Evolutionary conservation across 2,888 invertebrate genomes (phyloP).

Genomic region (Gryllus longicercus): DNA sequence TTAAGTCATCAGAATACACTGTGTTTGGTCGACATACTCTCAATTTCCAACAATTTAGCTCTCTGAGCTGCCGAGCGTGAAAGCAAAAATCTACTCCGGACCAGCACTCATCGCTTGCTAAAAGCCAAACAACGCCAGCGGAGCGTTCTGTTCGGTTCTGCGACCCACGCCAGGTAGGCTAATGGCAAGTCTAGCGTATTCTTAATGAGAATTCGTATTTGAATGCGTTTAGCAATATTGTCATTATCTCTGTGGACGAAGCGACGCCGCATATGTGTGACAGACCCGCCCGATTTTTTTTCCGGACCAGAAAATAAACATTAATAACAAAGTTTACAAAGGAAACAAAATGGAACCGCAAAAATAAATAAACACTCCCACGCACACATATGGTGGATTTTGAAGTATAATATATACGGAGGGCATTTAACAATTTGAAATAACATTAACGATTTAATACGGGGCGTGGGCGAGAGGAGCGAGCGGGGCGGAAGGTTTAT

Average conservation of each 20-base stretch:
- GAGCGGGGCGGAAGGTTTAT: background rate
- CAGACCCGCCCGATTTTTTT: background rate
- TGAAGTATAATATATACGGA: conserved; percentile 17
- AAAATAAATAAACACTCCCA: conserved; percentile 10
- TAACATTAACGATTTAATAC: conserved; percentile 8
- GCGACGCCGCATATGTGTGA: background rate
- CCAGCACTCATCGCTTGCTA: no score
- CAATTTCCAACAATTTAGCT: no score
- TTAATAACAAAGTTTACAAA: conserved; percentile 17
- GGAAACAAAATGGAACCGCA: conserved; percentile 11
- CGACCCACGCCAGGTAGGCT: background rate
- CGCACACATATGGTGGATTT: conserved; percentile 2
- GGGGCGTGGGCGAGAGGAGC: background rate
- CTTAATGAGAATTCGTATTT: conserved; percentile 10
- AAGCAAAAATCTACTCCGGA: no score
- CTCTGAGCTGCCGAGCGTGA: no score
- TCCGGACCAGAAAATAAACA: conserved; percentile 3
- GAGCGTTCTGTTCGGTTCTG: background rate
- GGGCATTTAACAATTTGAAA: conserved; percentile 17
- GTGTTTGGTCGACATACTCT: no score
- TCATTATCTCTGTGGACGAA: background rate
- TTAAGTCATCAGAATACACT: no score
- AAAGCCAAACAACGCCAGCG: no score
- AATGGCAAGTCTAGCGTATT: background rate
- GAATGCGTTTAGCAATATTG: conserved; percentile 8